A percentile compares a stretch with the other conserved stretches of the same genome.
These are phyloP conservation scores for Zonotrichia leucophrys DNA, from an alignment of 2,113 vertebrate genomes.

Conservation along the genomic window DNA sequence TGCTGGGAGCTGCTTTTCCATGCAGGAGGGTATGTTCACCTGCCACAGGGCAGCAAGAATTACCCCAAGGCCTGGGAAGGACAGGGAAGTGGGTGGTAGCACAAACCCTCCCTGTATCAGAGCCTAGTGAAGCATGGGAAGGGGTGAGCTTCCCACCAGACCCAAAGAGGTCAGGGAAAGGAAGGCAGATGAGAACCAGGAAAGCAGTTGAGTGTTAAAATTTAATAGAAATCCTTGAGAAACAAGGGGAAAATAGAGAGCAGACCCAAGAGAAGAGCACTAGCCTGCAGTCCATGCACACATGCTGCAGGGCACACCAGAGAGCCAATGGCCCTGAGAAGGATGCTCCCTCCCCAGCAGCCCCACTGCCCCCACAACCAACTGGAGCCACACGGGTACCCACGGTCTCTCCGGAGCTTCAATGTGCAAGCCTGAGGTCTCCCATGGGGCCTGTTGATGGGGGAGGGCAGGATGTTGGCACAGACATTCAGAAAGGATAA, in stretches of 20 bases:
- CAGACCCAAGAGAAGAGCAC: neutral
- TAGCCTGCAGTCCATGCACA: accelerated
- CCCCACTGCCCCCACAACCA: neutral
- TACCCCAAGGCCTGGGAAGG: neutral
- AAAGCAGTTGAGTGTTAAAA: neutral
- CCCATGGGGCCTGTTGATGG: neutral
- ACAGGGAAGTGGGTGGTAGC: neutral
- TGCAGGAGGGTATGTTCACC: neutral
- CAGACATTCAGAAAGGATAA: neutral
- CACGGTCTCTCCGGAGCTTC: accelerated
- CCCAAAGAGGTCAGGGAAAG: neutral
- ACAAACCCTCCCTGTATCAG: neutral
- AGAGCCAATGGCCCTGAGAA: neutral
- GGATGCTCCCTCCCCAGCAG: neutral
- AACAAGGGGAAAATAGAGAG: neutral
- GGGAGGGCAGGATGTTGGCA: neutral
- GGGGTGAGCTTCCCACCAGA: neutral
- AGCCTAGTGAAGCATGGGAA: neutral
- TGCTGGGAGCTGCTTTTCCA: neutral
- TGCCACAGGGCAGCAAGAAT: neutral
- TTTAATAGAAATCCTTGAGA: constrained; percentile 44
- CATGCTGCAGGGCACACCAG: neutral
- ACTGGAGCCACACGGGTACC: neutral
- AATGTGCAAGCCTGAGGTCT: neutral
- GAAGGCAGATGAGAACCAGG: neutral